Conservation (phyloP, 2,888 invertebrate species). For the Plutella xylostella region DNA sequence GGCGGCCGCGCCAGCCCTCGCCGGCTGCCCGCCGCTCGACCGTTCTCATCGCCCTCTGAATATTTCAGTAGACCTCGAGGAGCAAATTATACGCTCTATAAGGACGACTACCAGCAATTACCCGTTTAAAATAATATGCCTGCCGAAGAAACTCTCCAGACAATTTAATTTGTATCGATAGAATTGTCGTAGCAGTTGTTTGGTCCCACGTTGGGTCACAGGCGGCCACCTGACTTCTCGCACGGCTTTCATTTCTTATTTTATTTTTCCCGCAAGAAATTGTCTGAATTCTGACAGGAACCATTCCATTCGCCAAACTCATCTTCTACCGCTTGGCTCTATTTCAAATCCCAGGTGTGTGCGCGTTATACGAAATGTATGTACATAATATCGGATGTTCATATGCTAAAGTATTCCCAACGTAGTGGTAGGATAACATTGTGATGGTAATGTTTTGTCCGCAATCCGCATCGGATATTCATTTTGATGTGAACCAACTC, state of each 20-base stretch:
- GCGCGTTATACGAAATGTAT: not conserved
- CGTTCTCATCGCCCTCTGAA: conserved; percentile 49
- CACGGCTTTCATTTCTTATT: not conserved
- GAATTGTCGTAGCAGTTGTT: conserved; percentile 36
- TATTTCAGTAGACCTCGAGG: conserved; percentile 47
- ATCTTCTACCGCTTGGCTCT: not conserved
- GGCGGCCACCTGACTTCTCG: not conserved
- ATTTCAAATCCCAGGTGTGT: not conserved
- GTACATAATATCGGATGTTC: too few species aligned
- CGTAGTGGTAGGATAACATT: too few species aligned
- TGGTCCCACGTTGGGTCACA: conserved; percentile 31
- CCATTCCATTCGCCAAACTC: not conserved
- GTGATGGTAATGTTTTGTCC: too few species aligned
- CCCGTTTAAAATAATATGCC: conserved; percentile 35
- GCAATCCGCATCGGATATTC: too few species aligned
- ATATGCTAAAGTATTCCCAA: too few species aligned
- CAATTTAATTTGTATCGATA: conserved; percentile 46
- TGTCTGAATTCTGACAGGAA: not conserved
- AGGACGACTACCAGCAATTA: conserved; percentile 37
- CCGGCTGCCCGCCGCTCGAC: conserved; percentile 30
- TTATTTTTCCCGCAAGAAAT: not conserved
- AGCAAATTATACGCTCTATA: conserved; percentile 52
- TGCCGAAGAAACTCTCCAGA: conserved; percentile 26
- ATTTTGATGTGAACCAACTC: too few species aligned
- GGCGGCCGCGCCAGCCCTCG: conserved; percentile 2